phyloP scores from a whole-genome alignment of 2,113 vertebrate genomes.

The Anseranas semipalmata region DNA sequence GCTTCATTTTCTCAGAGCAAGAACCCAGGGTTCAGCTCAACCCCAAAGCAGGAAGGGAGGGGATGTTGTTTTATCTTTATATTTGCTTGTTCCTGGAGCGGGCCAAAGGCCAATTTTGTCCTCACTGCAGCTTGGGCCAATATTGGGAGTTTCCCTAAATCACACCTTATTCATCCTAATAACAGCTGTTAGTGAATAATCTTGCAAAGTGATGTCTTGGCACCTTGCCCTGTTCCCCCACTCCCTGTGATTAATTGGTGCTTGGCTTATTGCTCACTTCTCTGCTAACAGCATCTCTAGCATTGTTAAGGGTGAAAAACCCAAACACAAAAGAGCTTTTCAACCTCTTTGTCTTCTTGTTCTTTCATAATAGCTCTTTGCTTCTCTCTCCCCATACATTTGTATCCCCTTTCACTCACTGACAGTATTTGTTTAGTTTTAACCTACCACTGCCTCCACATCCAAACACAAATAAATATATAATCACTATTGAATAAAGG shows the following conservation, averaged over 20 bases:
- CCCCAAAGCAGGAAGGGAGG: not conserved
- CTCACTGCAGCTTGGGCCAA: not conserved
- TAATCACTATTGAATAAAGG: not conserved
- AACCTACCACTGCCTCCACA: not conserved
- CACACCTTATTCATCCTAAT: constrained; percentile 22
- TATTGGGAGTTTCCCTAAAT: constrained; percentile 2
- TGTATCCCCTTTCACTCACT: not conserved
- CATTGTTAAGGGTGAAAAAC: not conserved
- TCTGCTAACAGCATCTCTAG: constrained; percentile 12
- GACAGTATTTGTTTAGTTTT: not conserved
- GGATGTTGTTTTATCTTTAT: not conserved
- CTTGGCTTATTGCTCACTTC: constrained; percentile 3
- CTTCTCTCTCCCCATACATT: not conserved
- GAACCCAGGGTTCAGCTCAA: not conserved
- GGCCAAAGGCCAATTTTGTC: not conserved
- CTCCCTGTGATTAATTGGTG: constrained; percentile 39
- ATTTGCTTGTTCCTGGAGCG: not conserved
- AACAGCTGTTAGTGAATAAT: constrained; percentile 35
- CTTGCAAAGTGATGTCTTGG: constrained; percentile 59
- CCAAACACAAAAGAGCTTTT: not conserved
- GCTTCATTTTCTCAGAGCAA: not conserved
- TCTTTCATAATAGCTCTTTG: not conserved
- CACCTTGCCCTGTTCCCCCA: not conserved
- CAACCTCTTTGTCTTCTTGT: not conserved
- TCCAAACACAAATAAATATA: not conserved